Evolutionary conservation across 2,888 invertebrate species (phyloP).

Genomic region (Chydorus sphaericus): DNA sequence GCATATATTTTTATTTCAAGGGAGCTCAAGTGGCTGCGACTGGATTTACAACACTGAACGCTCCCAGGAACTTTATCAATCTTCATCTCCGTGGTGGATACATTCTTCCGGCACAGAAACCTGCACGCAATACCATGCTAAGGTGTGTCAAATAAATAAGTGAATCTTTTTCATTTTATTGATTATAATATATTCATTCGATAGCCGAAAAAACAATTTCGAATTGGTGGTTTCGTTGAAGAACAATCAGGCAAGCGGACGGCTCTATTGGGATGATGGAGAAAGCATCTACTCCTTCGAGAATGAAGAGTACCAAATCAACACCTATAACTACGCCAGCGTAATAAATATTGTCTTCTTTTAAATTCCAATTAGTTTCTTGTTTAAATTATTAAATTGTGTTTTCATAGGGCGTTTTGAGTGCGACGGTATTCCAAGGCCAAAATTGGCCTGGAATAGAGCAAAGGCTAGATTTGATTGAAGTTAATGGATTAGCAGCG

Average conservation of each 20-base stretch:
- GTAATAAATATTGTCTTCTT: too few species aligned
- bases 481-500: too few species aligned
- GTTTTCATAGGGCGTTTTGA: too few species aligned
- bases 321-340: too few species aligned
- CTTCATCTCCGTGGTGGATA: conserved; percentile 23
- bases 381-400: too few species aligned
- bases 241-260: conserved; percentile 21
- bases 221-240: conserved; percentile 24
- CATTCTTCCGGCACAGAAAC: conserved; percentile 23
- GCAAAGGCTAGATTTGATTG: too few species aligned
- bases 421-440: too few species aligned
- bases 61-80: conserved; percentile 18
- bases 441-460: too few species aligned
- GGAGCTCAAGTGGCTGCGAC: background rate
- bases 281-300: conserved; percentile 20
- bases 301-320: conserved; percentile 18
- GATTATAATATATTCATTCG: background rate
- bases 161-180: background rate
- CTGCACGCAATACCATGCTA: conserved; percentile 21
- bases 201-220: conserved; percentile 22
- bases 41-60: background rate
- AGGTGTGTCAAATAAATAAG: conserved; percentile 4
- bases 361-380: too few species aligned
- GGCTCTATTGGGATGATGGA: conserved; percentile 25
- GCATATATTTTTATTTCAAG: background rate